phyloP scores from a whole-genome alignment of 2,797 vertebrate genomes.

The Characodon lateralis region DNA sequence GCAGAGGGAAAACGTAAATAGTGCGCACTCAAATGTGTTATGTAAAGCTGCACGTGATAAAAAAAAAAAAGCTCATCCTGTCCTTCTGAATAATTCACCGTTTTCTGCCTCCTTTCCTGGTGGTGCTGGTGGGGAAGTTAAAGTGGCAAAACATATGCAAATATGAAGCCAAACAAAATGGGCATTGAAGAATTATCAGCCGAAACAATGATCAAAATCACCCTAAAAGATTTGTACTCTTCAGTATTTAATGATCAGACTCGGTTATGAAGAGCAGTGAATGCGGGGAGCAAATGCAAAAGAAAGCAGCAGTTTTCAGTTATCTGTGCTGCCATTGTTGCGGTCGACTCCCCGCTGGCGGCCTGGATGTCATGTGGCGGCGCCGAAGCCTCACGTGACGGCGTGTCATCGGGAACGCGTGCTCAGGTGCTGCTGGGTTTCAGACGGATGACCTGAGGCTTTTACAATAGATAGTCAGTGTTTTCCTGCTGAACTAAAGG shows the following conservation, averaged over 20 bases:
- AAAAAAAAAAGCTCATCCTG: slow-evolving; percentile 24
- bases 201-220: background rate
- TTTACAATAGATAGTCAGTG: background rate
- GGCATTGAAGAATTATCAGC: background rate
- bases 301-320: slow-evolving; percentile 9
- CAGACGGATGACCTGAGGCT: slow-evolving; percentile 22
- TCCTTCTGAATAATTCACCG: slow-evolving; percentile 57
- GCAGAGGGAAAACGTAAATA: slow-evolving; percentile 52
- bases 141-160: slow-evolving; percentile 3
- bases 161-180: background rate
- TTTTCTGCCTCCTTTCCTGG: slow-evolving; percentile 20
- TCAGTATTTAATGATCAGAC: background rate
- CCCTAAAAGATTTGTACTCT: background rate
- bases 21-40: slow-evolving; percentile 52
- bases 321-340: slow-evolving; percentile 39
- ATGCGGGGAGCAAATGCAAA: slow-evolving; percentile 5
- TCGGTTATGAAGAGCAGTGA: background rate
- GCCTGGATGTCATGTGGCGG: slow-evolving; percentile 42
- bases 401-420: slow-evolving; percentile 12
- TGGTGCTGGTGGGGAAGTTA: background rate
- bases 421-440: slow-evolving; percentile 39
- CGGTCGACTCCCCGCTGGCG: slow-evolving; percentile 21
- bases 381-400: slow-evolving; percentile 59
- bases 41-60: slow-evolving; percentile 52
- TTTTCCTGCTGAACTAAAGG: background rate